phyloP scores from a whole-genome alignment of 2,888 invertebrate species.

The Caenorhabditis imperialis region DNA sequence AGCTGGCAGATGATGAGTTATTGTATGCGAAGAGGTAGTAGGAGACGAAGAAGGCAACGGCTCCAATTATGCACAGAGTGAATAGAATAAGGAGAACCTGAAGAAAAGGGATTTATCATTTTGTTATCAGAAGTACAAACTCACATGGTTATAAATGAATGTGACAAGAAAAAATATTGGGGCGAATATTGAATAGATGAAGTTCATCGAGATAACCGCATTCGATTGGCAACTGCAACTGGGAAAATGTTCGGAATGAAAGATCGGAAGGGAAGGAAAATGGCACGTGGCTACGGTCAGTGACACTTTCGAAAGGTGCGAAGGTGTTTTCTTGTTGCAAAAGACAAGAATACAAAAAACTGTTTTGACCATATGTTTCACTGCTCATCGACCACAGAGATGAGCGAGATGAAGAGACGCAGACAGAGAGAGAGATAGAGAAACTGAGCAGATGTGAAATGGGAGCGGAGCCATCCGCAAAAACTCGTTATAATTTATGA shows the following conservation, averaged over 20 bases:
- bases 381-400: no score
- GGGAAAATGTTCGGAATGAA: background rate
- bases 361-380: no score
- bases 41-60: conserved; percentile 61
- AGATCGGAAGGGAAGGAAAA: background rate
- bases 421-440: conserved; percentile 5
- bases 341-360: no score
- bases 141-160: conserved; percentile 60
- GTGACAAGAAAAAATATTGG: conserved; percentile 55
- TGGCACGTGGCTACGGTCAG: no score
- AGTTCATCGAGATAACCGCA: conserved; percentile 55
- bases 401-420: background rate
- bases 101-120: conserved; percentile 5
- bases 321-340: no score
- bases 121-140: conserved; percentile 17
- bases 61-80: conserved; percentile 48
- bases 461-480: conserved; percentile 5
- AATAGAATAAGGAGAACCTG: conserved; percentile 58
- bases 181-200: conserved; percentile 58
- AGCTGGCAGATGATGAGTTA: conserved; percentile 18
- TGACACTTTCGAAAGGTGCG: no score
- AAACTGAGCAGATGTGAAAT: background rate
- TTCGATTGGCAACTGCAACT: conserved; percentile 34
- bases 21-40: conserved; percentile 63
- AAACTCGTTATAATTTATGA: conserved; percentile 50